Evolutionary conservation across 1,140 invertebrate species (phyloP), one percentile per base, ranked within the genome.

Genomic region (Euura lappo): DNA sequence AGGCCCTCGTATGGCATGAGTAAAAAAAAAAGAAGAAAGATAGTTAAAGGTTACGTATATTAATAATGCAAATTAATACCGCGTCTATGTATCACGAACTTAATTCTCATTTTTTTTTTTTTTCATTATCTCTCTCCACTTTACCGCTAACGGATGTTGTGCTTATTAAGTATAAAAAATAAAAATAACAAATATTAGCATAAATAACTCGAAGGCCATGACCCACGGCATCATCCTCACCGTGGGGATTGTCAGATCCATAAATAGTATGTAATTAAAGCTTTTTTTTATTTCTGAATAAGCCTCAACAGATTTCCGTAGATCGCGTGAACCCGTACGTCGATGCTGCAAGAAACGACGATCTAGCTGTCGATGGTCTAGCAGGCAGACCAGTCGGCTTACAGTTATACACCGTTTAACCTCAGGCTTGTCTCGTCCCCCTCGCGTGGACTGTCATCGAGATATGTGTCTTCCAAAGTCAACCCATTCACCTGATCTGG

Each of bases 381-480:
- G 78, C 79, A 72, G 77, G 79, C 76, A 75, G 79, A 76, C 72
- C 70, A 74, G 76, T 81, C 78, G 79, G 78, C 79, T 80, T 81
- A 81, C 80, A 81, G 80, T 81, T 81, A 80, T 76, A 80, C 77
- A 76, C 77, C 75, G 72, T 60, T 60, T 60, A 60, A 60, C 51
- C 51, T 60, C 74, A 71, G 73, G 72, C 74, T 70, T 71, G 70
- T 77, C 28, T 28, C 28, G 28, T 28, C 28, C 28, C 28, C 72
- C 70, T 43, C 64, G 44, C 70, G 11, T 65, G 13, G 51, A 60
- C 51, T 6, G 51, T 60, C 51, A 60, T 60, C 51, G 51, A 60
- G 51, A 60, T 60, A n/a, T 60, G 51, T 60, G 51, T 60, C 51
- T 60, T 60, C 13, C 51, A 8, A 6, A 60, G 51, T 60, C 51